Evolutionary conservation across 2,888 invertebrate species (phyloP).

Genomic region (Drosophila kokeensis): DNA sequence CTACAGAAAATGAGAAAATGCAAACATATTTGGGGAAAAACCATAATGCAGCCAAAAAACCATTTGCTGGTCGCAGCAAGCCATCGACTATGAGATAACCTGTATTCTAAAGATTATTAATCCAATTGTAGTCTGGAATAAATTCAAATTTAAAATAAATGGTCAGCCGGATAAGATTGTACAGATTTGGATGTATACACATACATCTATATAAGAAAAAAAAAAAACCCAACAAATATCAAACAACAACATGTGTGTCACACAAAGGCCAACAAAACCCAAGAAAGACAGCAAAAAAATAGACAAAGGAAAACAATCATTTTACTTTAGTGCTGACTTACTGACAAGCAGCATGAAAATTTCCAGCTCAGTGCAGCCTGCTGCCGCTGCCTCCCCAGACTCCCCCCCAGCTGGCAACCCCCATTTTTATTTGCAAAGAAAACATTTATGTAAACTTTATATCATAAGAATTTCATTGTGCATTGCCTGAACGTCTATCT

Average conservation of each 20-base stretch:
- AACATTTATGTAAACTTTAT: slow-evolving; percentile 77
- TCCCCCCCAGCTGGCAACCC: slow-evolving; percentile 6
- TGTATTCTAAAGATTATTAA: neutral
- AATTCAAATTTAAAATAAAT: neutral
- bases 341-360: slow-evolving; percentile 66
- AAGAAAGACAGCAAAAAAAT: slow-evolving; percentile 17
- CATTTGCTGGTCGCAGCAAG: neutral
- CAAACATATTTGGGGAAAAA: neutral
- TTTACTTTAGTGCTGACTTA: slow-evolving; percentile 32
- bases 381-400: neutral
- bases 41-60: neutral
- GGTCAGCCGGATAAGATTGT: neutral
- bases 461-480: slow-evolving; percentile 68
- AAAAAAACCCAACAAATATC: slow-evolving; percentile 40
- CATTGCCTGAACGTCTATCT: slow-evolving; percentile 19
- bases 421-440: slow-evolving; percentile 65
- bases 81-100: neutral
- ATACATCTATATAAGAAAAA: too few species aligned
- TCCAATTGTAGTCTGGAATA: neutral
- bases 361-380: slow-evolving; percentile 45
- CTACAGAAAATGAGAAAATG: slow-evolving; percentile 20
- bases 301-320: slow-evolving; percentile 23
- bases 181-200: neutral
- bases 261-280: slow-evolving; percentile 33
- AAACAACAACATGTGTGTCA: slow-evolving; percentile 58